Evolutionary conservation across 2,113 vertebrate species (phyloP), one percentile per base, ranked within the genome.

Genomic region (Sorex araneus): DNA sequence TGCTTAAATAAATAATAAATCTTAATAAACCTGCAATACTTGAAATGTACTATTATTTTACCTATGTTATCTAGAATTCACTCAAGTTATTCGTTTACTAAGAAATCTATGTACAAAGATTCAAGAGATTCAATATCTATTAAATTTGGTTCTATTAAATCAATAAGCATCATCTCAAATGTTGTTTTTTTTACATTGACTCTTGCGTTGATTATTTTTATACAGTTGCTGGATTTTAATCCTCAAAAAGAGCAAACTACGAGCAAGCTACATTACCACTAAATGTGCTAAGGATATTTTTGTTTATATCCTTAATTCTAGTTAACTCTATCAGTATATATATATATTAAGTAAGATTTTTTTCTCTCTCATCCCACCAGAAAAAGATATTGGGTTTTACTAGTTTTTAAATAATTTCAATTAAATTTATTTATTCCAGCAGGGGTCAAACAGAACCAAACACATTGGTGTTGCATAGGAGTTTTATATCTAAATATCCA

Each of bases 121-220:
- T 4, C 8, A 7, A 86, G n/a, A 64, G 1, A 79, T 40, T 40
- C 40, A 40, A 18, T 32, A 54, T 45, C 67, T 78, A 57, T 40
- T 77, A 75, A 75, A 34, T 70, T 79, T 79, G 4, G 15, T 45
- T 78, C 11, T 50, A 73, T 15, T 69, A 83, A 87, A 78, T 40
- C 75, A 84, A 70, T 3, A 79, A 69, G 4, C 8, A 86, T 0
- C 57, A 2, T 32, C 27, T 57, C 50, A 71, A 79, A 80, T 57
- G 60, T 63, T 83, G 40, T 57, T 78, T 84, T 21, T 85, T 86
- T 94, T 87, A 89, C 93, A 16, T 50, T 78, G 77, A 13, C 15
- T 47, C 8, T 70, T 67, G 21, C 12, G 82, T 45, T 43, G 21
- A 63, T 36, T 86, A 9, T 13, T 79, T 82, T 71, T 75, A 47